Evolutionary conservation across 2,113 vertebrate species (phyloP), one percentile per base, ranked within the genome.

Genomic region (Cyanoramphus novaezelandiae): DNA sequence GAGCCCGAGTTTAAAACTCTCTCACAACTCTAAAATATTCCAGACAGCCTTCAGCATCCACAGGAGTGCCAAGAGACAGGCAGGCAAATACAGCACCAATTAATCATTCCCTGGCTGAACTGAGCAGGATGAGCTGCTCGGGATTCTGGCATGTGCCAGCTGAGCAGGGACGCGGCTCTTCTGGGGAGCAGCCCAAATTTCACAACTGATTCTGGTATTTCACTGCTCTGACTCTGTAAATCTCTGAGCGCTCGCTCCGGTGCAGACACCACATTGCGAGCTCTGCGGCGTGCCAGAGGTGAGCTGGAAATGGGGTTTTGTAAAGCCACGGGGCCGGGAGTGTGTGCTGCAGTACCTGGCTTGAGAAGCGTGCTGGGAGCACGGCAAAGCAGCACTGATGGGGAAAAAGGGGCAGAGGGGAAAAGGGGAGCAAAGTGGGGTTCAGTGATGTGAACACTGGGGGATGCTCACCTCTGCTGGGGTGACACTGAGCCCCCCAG

Each of bases 401-500:
- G n/a, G 23, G 7, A 23, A 31, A 35, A 18, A n/a, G 31, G 46
- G 69, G 53, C 37, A 3, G 31, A 18, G 37, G 55, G 43, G 44
- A n/a, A 80, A 43, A 49, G 28, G 39, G 46, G 62, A 50, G 39
- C 1, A 15, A 46, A 46, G 28, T 37, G 57, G 18, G 17, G 11
- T 35, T 90, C 47, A 21, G 64, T 1, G 1, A 12, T 1, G 5
- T 9, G 43, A 33, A 3, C 1, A 5, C 15, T 5, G 29, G 16
- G n/a, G 41, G 10, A 37, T 50, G 59, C 67, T 79, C 43, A 24
- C 18, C 37, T 15, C 60, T 53, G 68, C 43, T 8, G n/a, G 29
- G 35, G 16, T 49, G 60, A 28, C 23, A 7, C 52, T 11, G 44
- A n/a, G 37, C 16, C 53, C 72, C 31, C 19, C 0, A 3, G 23